These are phyloP conservation scores for Zaprionus camerounensis DNA, from an alignment of 1,140 invertebrate genomes.

Conservation along the genomic window DNA sequence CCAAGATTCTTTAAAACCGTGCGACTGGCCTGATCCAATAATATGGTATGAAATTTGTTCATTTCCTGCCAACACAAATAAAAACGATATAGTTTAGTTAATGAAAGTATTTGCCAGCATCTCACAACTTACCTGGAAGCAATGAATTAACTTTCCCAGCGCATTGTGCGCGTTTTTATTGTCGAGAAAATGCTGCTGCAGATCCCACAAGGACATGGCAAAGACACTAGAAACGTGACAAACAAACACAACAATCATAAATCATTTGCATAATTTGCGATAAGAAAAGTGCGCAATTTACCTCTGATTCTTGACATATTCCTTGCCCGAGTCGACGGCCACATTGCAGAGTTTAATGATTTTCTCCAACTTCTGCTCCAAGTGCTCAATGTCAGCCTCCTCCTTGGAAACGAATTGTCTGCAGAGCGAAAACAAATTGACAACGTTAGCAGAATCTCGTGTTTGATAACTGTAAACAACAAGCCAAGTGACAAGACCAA, in stretches of 20 bases:
- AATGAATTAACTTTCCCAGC: constrained; percentile 83
- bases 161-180: constrained; percentile 86
- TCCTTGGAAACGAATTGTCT: constrained; percentile 93
- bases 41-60: constrained; percentile 95
- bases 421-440: constrained; percentile 50
- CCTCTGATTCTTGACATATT: constrained; percentile 94
- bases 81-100: background rate
- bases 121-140: constrained; percentile 86
- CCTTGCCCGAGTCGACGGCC: constrained; percentile 95
- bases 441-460: constrained; percentile 60
- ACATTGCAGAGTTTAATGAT: constrained; percentile 92
- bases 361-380: constrained; percentile 95
- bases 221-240: constrained; percentile 87
- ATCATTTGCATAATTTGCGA: constrained; percentile 49
- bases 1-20: constrained; percentile 95
- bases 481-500: constrained; percentile 18
- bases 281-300: constrained; percentile 76
- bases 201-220: constrained; percentile 92
- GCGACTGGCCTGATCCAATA: constrained; percentile 95
- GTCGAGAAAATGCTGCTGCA: constrained; percentile 91
- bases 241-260: constrained; percentile 17
- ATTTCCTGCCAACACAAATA: constrained; percentile 89
- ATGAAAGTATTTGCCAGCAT: background rate
- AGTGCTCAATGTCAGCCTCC: constrained; percentile 92
- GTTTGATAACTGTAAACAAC: constrained; percentile 60